Evolutionary conservation across 2,113 vertebrate genomes (phyloP).

Genomic region (Pollachius pollachius): DNA sequence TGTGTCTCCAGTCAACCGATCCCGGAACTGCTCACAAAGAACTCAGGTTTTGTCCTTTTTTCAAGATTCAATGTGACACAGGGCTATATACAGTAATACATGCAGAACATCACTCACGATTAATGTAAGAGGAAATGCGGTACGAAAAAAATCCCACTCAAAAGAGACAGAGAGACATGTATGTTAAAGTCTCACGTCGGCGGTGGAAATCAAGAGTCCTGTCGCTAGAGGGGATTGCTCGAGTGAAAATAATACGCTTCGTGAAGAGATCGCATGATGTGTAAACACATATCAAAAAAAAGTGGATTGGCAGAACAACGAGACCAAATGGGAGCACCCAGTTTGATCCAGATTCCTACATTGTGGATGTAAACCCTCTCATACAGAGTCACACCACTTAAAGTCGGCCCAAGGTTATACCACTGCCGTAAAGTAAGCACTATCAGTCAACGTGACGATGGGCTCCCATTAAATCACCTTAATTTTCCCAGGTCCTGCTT

Average conservation of each 20-base stretch:
- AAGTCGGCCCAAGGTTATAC: conserved; percentile 40
- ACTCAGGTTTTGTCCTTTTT: not conserved
- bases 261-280: not conserved
- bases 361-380: conserved; percentile 1
- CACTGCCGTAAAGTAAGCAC: conserved; percentile 22
- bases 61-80: conserved; percentile 9
- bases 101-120: not conserved
- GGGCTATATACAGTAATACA: not conserved
- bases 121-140: not conserved
- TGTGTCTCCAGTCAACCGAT: conserved; percentile 6
- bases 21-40: not conserved
- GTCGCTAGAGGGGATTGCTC: not conserved
- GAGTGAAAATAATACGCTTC: not conserved
- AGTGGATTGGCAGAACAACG: conserved; percentile 3
- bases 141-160: not conserved
- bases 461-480: conserved; percentile 42
- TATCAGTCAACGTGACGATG: conserved; percentile 30
- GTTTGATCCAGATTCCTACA: not conserved
- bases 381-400: not conserved
- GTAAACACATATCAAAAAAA: not conserved
- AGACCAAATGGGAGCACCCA: too few species aligned
- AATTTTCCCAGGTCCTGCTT: conserved; percentile 37
- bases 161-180: not conserved
- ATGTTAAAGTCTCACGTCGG: not conserved
- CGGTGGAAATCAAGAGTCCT: not conserved